phyloP scores from a whole-genome alignment of 2,888 invertebrate species.

The Drosophila neonasuta region DNA sequence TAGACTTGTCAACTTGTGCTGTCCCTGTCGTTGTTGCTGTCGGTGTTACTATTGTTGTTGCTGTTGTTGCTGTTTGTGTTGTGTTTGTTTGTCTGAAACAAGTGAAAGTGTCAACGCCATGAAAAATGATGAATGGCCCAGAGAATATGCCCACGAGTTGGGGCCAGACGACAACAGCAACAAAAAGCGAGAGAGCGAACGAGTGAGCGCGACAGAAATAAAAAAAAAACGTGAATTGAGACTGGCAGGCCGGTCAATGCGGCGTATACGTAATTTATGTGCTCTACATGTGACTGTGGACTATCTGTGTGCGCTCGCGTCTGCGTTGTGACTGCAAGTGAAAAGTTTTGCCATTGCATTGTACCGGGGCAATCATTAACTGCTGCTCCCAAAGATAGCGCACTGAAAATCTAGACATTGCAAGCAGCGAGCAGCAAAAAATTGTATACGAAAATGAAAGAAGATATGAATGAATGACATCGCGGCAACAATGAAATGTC shows the following conservation, averaged over 20 bases:
- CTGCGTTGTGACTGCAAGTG: slow-evolving; percentile 55
- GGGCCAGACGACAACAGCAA: slow-evolving; percentile 13
- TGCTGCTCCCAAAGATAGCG: slow-evolving; percentile 41
- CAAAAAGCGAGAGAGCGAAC: slow-evolving; percentile 10
- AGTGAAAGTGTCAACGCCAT: slow-evolving; percentile 77
- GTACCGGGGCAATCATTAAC: slow-evolving; percentile 48
- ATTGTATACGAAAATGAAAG: neutral
- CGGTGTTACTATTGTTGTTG: slow-evolving; percentile 32
- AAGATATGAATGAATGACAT: slow-evolving; percentile 24
- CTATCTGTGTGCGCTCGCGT: slow-evolving; percentile 2
- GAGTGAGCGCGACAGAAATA: neutral
- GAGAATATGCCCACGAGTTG: slow-evolving; percentile 50
- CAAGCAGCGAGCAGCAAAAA: neutral
- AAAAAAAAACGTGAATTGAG: slow-evolving; percentile 36
- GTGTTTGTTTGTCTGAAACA: slow-evolving; percentile 69
- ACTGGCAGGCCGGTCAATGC: slow-evolving; percentile 56
- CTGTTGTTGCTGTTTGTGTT: slow-evolving; percentile 42
- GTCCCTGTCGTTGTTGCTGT: slow-evolving; percentile 38
- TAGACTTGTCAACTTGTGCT: slow-evolving; percentile 69
- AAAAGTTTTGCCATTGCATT: slow-evolving; percentile 44
- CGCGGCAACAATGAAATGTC: slow-evolving; percentile 28
- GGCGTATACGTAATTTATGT: slow-evolving; percentile 76
- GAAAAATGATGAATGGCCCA: slow-evolving; percentile 72
- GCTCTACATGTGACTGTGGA: slow-evolving; percentile 28
- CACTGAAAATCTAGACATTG: slow-evolving; percentile 36